Evolutionary conservation across 2,113 vertebrate genomes (phyloP).

Genomic region (Malurus cyaneus): DNA sequence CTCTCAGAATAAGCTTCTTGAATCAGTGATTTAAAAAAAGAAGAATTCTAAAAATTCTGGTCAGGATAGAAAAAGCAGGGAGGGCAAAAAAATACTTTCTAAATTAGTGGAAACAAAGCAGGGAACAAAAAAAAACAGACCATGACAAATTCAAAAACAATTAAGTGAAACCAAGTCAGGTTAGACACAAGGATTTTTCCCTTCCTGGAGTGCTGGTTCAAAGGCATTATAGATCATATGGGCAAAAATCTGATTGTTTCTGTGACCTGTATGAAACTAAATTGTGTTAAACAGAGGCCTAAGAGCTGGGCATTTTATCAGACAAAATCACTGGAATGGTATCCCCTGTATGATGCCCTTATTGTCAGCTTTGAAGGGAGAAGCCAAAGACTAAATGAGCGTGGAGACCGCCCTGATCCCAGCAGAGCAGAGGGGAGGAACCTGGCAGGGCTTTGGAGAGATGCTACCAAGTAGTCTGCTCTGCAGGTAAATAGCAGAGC

Average conservation of each 20-base stretch:
- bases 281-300: neutral
- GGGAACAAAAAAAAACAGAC: neutral
- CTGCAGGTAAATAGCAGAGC: neutral
- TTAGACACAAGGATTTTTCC: neutral
- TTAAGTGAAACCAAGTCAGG: neutral
- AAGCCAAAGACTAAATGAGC: conserved; percentile 59
- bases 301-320: conserved; percentile 20
- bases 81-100: neutral
- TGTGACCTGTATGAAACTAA: neutral
- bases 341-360: neutral
- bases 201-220: neutral
- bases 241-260: conserved; percentile 1
- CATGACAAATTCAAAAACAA: neutral
- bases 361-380: conserved; percentile 29
- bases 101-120: neutral
- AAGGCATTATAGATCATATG: neutral
- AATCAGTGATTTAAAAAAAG: neutral
- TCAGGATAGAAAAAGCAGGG: neutral
- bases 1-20: neutral
- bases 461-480: neutral
- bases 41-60: neutral
- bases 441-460: neutral
- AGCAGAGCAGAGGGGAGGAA: conserved; percentile 30
- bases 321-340: neutral
- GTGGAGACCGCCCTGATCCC: neutral